phyloP scores from a whole-genome alignment of 2,113 vertebrate species.

The Willisornis vidua region DNA sequence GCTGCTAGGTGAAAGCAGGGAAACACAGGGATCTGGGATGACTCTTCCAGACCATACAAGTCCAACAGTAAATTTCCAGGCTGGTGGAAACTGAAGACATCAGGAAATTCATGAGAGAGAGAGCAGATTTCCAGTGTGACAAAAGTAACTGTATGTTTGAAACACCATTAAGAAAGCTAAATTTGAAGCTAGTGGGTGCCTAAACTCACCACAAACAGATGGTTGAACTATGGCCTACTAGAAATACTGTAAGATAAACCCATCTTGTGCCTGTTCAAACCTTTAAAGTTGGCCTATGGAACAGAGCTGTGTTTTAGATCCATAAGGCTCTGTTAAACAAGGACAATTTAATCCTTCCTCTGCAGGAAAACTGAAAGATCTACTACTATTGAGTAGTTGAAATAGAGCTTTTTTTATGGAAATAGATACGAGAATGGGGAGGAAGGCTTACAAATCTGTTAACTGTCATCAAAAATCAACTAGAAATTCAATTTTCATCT shows the following conservation, averaged over 20 bases:
- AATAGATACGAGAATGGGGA: background rate
- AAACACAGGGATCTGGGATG: background rate
- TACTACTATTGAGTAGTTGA: background rate
- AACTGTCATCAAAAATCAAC: background rate
- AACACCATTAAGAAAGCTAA: background rate
- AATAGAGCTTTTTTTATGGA: background rate
- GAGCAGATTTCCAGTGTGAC: background rate
- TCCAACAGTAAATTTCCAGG: background rate
- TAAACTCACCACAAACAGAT: background rate
- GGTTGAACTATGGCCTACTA: background rate
- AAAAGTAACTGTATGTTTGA: background rate
- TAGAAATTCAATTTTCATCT: constrained; percentile 9
- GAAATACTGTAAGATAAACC: background rate
- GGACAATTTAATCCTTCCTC: background rate
- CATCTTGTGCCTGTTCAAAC: background rate
- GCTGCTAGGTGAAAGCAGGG: background rate
- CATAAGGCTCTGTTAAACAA: background rate
- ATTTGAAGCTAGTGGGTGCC: background rate
- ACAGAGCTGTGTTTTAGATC: background rate
- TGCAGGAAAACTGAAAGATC: background rate
- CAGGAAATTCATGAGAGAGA: background rate
- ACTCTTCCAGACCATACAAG: constrained; percentile 13
- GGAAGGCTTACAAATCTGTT: background rate
- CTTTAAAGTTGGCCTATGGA: background rate
- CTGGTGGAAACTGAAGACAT: background rate